phyloP scores from a whole-genome alignment of 2,888 invertebrate genomes.

The Electrophaes corylata region DNA sequence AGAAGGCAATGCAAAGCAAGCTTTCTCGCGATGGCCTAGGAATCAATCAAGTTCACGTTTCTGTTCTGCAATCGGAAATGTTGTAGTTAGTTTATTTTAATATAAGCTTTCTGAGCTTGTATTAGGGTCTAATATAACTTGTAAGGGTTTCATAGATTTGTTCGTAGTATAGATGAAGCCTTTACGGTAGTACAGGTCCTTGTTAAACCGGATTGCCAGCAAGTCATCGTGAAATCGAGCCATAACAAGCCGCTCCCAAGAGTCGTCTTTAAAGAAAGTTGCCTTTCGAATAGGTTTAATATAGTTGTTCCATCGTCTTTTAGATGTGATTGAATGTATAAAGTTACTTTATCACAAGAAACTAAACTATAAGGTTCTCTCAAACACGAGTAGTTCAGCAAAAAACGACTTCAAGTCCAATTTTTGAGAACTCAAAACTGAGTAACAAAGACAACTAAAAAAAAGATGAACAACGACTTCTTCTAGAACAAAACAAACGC shows the following conservation, averaged over 20 bases:
- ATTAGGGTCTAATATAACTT: conserved; percentile 7
- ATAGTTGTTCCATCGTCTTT: conserved; percentile 41
- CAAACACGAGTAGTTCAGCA: not conserved
- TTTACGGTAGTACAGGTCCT: conserved; percentile 49
- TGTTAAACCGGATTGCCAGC: conserved; percentile 63
- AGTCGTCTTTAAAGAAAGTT: conserved; percentile 63
- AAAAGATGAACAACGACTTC: no score
- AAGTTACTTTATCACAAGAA: conserved; percentile 5
- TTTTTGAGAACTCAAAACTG: no score
- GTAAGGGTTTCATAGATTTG: not conserved
- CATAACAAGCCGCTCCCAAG: conserved; percentile 45
- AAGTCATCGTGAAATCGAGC: conserved; percentile 77
- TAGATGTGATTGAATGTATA: conserved; percentile 32
- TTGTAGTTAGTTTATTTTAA: not conserved
- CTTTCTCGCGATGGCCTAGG: conserved; percentile 13
- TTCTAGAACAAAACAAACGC: no score
- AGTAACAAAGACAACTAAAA: no score
- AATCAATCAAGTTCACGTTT: conserved; percentile 3
- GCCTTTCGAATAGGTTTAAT: conserved; percentile 61
- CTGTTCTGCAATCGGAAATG: not conserved
- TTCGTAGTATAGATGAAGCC: conserved; percentile 8
- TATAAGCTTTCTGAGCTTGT: not conserved
- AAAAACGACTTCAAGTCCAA: no score
- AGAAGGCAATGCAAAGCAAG: conserved; percentile 2
- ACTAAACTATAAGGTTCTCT: not conserved